A percentile compares a stretch with the other conserved stretches of the same genome.
These are phyloP conservation scores for Leptinotarsa defecta DNA, from an alignment of 1,140 invertebrate genomes.

Conservation along the genomic window DNA sequence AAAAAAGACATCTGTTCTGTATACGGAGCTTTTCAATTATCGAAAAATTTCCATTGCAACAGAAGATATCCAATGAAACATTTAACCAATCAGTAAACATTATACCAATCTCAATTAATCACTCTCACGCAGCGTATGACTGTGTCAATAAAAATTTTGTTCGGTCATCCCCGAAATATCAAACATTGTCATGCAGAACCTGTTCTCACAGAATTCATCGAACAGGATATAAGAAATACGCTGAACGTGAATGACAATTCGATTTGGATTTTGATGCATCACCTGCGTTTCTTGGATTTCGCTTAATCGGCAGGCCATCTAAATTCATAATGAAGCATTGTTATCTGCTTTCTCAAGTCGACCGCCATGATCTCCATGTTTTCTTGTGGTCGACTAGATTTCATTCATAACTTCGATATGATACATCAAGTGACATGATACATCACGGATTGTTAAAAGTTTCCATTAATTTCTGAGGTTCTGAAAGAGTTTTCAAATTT, in stretches of 20 bases:
- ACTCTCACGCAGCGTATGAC: too few relatives aligned
- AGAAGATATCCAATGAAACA: too few relatives aligned
- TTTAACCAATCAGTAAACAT: too few relatives aligned
- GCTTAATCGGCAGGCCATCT: not conserved
- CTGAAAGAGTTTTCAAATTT: too few relatives aligned
- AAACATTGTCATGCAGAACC: not conserved
- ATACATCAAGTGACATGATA: not conserved
- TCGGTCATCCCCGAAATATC: not conserved
- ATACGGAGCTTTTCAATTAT: too few relatives aligned
- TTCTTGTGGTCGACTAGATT: not conserved
- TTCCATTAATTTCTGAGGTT: too few relatives aligned
- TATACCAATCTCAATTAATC: too few relatives aligned
- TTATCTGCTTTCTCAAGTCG: slow-evolving; percentile 1
- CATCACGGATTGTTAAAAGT: too few relatives aligned
- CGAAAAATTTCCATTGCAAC: too few relatives aligned
- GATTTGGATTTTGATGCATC: not conserved
- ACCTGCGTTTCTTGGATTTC: not conserved
- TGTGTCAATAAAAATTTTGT: not conserved
- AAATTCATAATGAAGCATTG: slow-evolving; percentile 1
- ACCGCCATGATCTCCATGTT: not conserved
- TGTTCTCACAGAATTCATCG: not conserved
- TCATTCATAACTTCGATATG: not conserved
- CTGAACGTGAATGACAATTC: not conserved
- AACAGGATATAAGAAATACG: not conserved
- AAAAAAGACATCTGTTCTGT: too few relatives aligned